Evolutionary conservation across 2,797 vertebrate genomes (phyloP), one percentile per base, ranked within the genome.

Genomic region (Arvicola amphibius): DNA sequence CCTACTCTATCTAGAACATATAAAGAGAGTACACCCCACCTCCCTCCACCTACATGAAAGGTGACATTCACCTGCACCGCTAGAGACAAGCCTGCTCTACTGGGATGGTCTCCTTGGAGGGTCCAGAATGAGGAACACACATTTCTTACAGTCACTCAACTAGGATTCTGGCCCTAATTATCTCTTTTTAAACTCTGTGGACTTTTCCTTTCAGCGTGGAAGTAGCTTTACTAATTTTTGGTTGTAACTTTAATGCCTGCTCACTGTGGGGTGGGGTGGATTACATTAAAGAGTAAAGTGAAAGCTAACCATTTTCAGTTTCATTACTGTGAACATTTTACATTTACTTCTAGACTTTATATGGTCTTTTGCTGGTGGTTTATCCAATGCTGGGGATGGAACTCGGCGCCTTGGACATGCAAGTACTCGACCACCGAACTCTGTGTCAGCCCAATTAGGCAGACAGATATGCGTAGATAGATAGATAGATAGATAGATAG

Each of bases 131-230:
- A 91, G 79, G 3, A 32, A n/a, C 3, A 71, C 32, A 46, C 37
- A n/a, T 76, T 65, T 90, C 86, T 88, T 88, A 92, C 56, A 80
- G 59, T 69, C 40, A 79, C 71, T 87, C 76, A 32, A 14, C 6
- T 79, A 61, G 79, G 46, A 91, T 76, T 89, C 56, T 63, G 65
- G 34, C 53, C 81, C 71, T 93, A 74, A 83, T 93, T 46, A 83
- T 34, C 90, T 90, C 69, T 85, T 61, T 71, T 93, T 83, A 94
- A 95, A 87, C n/a, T 65, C 93, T 74, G 61, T 53, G 65, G 91
- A 56, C 61, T 94, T 95, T 94, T 86, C 69, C 83, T 91, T 92
- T 92, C 90, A 92, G 95, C 88, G 92, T 29, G 37, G 21, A 96
- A 98, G 69, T 87, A 40, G 73, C 53, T 94, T 92, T 43, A 80